These are phyloP conservation scores for Lonchura striata DNA, from an alignment of 2,113 vertebrate genomes.

Conservation along the genomic window DNA sequence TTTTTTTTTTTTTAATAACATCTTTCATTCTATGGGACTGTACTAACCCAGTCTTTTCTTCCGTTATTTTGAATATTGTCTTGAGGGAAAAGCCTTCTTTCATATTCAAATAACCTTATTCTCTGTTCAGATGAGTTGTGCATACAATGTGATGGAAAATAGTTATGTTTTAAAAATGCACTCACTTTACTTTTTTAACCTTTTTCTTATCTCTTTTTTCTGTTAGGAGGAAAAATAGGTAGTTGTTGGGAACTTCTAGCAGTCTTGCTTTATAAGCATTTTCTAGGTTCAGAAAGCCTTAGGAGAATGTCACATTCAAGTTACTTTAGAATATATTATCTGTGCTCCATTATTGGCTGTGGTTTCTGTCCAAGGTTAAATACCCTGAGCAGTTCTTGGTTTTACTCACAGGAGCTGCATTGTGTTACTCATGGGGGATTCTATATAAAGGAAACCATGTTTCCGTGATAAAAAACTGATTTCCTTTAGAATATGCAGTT, in stretches of 20 bases:
- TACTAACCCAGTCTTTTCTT: background rate
- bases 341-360: background rate
- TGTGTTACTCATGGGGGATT: constrained; percentile 24
- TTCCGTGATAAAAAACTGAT: constrained; percentile 42
- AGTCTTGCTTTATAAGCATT: background rate
- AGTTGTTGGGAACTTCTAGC: background rate
- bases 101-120: background rate
- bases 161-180: background rate
- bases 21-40: background rate
- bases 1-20: background rate
- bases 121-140: background rate
- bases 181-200: background rate
- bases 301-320: background rate
- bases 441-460: constrained; percentile 29
- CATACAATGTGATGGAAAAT: background rate
- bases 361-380: constrained; percentile 21
- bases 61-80: background rate
- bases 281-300: background rate
- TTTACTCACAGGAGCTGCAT: constrained; percentile 38
- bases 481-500: constrained; percentile 46
- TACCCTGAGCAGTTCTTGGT: background rate
- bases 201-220: background rate
- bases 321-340: background rate
- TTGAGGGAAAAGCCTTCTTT: background rate
- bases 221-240: background rate